These are phyloP conservation scores for Grallaria varia DNA, from an alignment of 2,113 vertebrate species.

Conservation along the genomic window DNA sequence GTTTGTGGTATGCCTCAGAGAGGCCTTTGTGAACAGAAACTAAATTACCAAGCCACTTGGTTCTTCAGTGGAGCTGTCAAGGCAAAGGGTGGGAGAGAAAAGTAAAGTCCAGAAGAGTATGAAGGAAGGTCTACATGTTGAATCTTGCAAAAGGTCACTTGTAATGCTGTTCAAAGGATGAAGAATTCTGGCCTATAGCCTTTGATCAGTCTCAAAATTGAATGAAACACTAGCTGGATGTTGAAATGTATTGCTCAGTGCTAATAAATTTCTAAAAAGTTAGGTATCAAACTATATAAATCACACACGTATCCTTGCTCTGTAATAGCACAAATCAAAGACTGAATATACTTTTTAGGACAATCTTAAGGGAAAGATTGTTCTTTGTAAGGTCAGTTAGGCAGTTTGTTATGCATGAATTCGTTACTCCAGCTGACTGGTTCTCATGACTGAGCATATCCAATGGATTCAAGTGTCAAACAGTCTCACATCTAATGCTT, in stretches of 20 bases:
- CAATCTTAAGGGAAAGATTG: not conserved
- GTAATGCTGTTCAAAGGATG: not conserved
- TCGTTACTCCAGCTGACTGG: not conserved
- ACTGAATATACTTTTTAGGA: not conserved
- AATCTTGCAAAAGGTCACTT: not conserved
- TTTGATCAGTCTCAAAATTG: slow-evolving; percentile 18
- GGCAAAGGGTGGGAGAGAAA: not conserved
- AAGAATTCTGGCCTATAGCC: not conserved
- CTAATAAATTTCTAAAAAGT: slow-evolving; percentile 40
- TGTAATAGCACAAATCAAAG: not conserved
- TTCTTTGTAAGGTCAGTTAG: not conserved
- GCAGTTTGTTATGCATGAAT: slow-evolving; percentile 34
- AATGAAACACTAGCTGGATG: not conserved
- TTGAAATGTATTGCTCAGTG: not conserved
- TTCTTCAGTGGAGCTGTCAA: not conserved
- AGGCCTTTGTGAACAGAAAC: not conserved
- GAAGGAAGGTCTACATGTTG: not conserved
- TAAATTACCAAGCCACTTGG: not conserved
- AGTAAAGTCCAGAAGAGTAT: not conserved
- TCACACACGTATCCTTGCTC: not conserved
- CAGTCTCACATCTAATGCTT: not conserved
- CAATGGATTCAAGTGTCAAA: not conserved
- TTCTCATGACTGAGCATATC: not conserved
- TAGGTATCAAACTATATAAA: not conserved
- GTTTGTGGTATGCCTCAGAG: not conserved